Evolutionary conservation across 2,113 vertebrate species (phyloP), one percentile per base, ranked within the genome.

Genomic region (Nycticryphes semicollaris): DNA sequence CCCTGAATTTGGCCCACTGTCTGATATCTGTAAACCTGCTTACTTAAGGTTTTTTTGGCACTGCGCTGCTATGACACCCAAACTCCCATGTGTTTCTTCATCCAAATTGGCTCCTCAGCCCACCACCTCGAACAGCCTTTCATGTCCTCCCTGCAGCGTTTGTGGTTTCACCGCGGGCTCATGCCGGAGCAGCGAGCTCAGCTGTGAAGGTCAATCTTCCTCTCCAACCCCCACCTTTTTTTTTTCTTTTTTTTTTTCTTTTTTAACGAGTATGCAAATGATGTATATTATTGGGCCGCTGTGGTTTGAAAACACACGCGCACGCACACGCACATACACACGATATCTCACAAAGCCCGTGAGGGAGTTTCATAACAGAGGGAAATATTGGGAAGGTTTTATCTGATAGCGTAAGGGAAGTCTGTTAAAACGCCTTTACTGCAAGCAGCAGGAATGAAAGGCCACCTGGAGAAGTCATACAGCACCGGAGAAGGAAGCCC

Each of bases 361-460:
- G 89, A 94, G 94, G 89, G 94, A 95, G 94, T 97, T 96, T 96
- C 95, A 93, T 76, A 97, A 94, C 91, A 47, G 96, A 92, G 96
- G 95, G 93, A 95, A 97, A 95, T 96, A 97, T 95, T 97, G 89
- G 93, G 94, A 94, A 96, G 63, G 93, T 94, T 96, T 96, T 92
- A 93, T 96, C 94, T 95, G 95, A 97, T 95, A 96, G 94, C 7
- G 12, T 87, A 96, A 93, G 95, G 96, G 95, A 97, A 96, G 90
- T 96, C 95, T 97, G 95, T 82, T 94, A 96, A 96, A 96, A 96
- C 4, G 95, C 96, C 89, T 90, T 88, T 62, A 84, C 86, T 94
- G 92, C 90, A 84, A 53, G 94, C 93, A 79, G 92, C 96, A 89
- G 94, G 77, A 94, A 93, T 21, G 43, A 95, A 68, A 81, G 74